Conservation (phyloP, 2,888 invertebrate species). For the Proisotoma minuta region DNA sequence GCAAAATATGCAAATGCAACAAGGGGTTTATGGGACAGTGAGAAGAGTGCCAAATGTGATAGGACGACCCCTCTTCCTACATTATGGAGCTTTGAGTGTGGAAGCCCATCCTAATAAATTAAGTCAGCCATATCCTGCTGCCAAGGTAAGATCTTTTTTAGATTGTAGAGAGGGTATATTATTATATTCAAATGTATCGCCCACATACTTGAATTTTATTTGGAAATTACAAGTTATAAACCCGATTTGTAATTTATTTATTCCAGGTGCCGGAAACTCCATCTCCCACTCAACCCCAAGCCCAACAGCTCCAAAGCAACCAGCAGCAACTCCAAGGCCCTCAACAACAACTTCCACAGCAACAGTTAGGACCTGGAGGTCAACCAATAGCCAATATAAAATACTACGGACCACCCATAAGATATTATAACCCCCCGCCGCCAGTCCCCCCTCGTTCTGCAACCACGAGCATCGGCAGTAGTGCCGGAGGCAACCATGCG, state of each 20-base stretch:
- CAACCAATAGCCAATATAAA: constrained; percentile 17
- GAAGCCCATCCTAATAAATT: constrained; percentile 48
- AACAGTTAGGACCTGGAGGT: constrained; percentile 38
- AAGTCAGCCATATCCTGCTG: constrained; percentile 38
- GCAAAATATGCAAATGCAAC: constrained; percentile 25
- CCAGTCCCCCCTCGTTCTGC: constrained; percentile 41
- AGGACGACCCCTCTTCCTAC: constrained; percentile 45
- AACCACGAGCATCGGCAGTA: constrained; percentile 27
- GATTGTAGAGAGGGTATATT: too few relatives aligned
- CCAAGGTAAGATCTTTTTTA: neutral
- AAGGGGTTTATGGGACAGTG: constrained; percentile 43
- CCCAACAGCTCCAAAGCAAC: too few relatives aligned
- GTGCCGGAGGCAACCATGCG: constrained; percentile 3
- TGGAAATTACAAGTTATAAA: too few relatives aligned
- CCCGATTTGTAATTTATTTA: too few relatives aligned
- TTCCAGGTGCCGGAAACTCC: constrained; percentile 47
- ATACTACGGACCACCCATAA: constrained; percentile 46
- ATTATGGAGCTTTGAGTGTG: constrained; percentile 45
- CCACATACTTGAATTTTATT: too few relatives aligned
- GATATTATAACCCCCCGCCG: constrained; percentile 43
- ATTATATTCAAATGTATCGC: too few relatives aligned
- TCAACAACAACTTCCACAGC: constrained; percentile 44
- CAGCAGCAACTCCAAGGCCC: constrained; percentile 43
- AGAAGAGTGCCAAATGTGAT: constrained; percentile 38
- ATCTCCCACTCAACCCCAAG: constrained; percentile 44